Evolutionary conservation across 2,888 invertebrate species (phyloP).

Genomic region (Unio pictorum): DNA sequence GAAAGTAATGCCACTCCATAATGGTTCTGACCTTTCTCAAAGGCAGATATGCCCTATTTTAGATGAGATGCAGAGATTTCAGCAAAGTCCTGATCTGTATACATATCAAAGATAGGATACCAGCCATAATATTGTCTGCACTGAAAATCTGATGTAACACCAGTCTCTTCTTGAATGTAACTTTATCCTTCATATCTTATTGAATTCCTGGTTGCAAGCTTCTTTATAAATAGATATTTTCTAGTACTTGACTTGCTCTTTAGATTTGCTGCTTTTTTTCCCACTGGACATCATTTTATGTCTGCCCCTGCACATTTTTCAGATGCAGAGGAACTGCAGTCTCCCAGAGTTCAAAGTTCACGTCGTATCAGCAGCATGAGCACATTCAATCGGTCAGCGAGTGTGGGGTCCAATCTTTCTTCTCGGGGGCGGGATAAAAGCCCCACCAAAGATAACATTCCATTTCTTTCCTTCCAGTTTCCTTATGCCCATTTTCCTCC

Average conservation of each 20-base stretch:
- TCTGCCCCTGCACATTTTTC: slow-evolving; percentile 4
- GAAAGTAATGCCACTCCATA: too few relatives aligned
- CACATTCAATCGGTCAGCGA: slow-evolving; percentile 83
- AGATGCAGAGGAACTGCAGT: slow-evolving; percentile 39
- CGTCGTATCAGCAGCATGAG: slow-evolving; percentile 93
- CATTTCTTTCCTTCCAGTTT: slow-evolving; percentile 18
- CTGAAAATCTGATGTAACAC: too few relatives aligned
- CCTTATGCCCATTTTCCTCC: slow-evolving; percentile 21
- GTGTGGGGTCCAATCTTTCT: slow-evolving; percentile 58
- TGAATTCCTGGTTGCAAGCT: not conserved
- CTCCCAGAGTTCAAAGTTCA: slow-evolving; percentile 77
- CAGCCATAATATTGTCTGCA: too few relatives aligned
- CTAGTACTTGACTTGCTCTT: not conserved
- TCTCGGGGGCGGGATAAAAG: slow-evolving; percentile 31
- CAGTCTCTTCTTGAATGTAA: too few relatives aligned
- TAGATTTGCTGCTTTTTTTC: not conserved
- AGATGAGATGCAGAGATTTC: too few relatives aligned
- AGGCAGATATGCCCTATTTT: too few relatives aligned
- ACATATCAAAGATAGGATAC: too few relatives aligned
- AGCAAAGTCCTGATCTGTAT: too few relatives aligned
- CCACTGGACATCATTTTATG: not conserved
- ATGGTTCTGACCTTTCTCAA: too few relatives aligned
- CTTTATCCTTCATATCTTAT: too few relatives aligned
- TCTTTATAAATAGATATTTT: not conserved
- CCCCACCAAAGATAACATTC: slow-evolving; percentile 39